These are phyloP conservation scores for Sebastes steindachneri DNA, from an alignment of 2,797 vertebrate species.

Conservation along the genomic window DNA sequence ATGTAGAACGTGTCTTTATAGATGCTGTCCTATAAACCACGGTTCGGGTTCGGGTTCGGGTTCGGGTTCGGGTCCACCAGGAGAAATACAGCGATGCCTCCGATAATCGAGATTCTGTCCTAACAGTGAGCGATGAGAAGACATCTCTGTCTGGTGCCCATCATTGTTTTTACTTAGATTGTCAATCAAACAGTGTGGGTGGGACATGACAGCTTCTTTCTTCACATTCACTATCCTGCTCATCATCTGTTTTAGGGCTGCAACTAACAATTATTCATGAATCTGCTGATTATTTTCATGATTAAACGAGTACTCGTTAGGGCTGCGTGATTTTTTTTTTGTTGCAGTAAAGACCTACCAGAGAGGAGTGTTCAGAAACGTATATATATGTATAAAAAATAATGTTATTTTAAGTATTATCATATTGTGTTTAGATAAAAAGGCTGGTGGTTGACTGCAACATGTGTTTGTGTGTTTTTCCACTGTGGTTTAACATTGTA, in stretches of 20 bases:
- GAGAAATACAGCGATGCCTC: not conserved
- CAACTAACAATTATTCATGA: not conserved
- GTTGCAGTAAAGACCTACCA: not conserved
- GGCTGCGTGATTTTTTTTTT: too few species aligned
- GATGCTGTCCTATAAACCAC: conserved; percentile 37
- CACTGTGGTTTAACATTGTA: not conserved
- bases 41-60: not conserved
- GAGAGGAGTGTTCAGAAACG: not conserved
- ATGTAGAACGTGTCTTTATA: conserved; percentile 32
- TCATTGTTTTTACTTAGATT: not conserved
- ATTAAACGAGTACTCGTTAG: too few species aligned
- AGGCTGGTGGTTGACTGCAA: not conserved
- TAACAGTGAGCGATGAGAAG: not conserved
- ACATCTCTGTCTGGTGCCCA: not conserved
- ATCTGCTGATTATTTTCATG: not conserved
- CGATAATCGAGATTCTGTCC: not conserved
- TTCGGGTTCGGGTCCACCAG: not conserved
- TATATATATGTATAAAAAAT: too few species aligned
- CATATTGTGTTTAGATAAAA: not conserved
- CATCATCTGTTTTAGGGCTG: not conserved
- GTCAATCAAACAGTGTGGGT: not conserved
- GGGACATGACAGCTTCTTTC: not conserved
- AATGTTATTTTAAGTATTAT: not conserved
- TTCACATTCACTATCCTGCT: not conserved
- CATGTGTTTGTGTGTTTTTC: not conserved